These are phyloP conservation scores for Rhingia rostrata DNA, from an alignment of 2,888 invertebrate genomes.

Conservation along the genomic window DNA sequence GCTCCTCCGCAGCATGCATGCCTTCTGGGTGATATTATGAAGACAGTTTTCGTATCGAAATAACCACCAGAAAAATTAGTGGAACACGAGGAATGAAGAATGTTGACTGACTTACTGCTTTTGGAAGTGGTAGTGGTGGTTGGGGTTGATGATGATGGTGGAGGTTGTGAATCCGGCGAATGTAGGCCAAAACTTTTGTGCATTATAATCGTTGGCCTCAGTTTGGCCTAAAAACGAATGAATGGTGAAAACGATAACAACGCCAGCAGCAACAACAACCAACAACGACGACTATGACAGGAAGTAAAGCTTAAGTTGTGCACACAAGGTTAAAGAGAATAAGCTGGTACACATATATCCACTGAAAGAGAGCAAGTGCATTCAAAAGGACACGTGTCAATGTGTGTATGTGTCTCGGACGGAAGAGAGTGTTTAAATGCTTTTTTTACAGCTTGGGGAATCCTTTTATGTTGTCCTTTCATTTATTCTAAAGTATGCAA, in stretches of 20 bases:
- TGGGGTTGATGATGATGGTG: not conserved
- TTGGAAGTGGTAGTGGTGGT: constrained; percentile 14
- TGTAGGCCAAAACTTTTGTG: constrained; percentile 72
- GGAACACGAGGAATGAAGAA: constrained; percentile 35
- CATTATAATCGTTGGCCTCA: constrained; percentile 67
- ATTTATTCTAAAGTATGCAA: constrained; percentile 12
- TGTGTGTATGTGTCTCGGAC: constrained; percentile 27
- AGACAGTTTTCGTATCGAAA: constrained; percentile 51
- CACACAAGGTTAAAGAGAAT: constrained; percentile 70
- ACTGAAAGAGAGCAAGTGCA: constrained; percentile 37
- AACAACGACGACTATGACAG: constrained; percentile 54
- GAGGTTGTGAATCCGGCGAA: constrained; percentile 28
- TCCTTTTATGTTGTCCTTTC: constrained; percentile 17
- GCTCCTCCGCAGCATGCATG: constrained; percentile 1
- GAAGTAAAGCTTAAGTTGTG: constrained; percentile 67
- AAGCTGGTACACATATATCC: not conserved
- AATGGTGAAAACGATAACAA: not conserved
- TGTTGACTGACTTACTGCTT: constrained; percentile 58
- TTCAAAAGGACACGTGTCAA: not conserved
- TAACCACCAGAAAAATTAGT: constrained; percentile 33
- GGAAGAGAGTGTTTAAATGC: constrained; percentile 64
- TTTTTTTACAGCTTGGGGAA: constrained; percentile 19
- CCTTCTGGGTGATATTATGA: constrained; percentile 8
- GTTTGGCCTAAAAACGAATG: constrained; percentile 60
- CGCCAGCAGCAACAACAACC: constrained; percentile 15